Evolutionary conservation across 2,888 invertebrate genomes (phyloP), one percentile per base, ranked within the genome.

Genomic region (Acronicta leporina): DNA sequence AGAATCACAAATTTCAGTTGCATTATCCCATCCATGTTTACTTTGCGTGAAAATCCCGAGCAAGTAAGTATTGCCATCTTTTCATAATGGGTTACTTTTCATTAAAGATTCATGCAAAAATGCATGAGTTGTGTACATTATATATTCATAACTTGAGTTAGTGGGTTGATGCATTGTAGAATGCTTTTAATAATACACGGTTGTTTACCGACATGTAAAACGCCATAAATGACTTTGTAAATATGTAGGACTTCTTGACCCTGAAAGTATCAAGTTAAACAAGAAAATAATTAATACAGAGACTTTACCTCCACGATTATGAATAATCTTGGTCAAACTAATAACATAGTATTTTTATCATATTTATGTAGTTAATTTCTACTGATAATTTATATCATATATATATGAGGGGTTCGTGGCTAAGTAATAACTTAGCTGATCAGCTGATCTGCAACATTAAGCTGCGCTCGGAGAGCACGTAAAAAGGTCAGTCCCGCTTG

Each of bases 121-220:
- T 43, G n/a, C 52, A n/a, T 49, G 38, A 38, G n/a, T n/a, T n/a
- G n/a, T 49, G 46, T 38, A 16, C 45, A 20, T 44, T 61, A 62
- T 11, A 20, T n/a, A 56, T 66, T 44, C 40, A 62, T 51, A 55
- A 14, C 47, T 61, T 46, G 11, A 50, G 44, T 48, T 68, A 43
- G 58, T 58, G 35, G 44, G 9, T 60, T 73, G 69, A 66, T 67
- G 58, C 45, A 30, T 70, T 16, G 15, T 41, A 13, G 15, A 65
- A 60, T 65, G 49, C 54, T 10, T 47, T 7, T 25, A 20, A 25
- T 33, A 44, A 27, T 46, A 48, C 33, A 30, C 20, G 15, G 13
- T 51, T 15, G 51, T 63, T 52, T 33, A 33, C 13, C 54, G 2
- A 42, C 52, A 25, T 25, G 40, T 40, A 11, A n/a, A 25, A 51